Evolutionary conservation across 2,888 invertebrate genomes (phyloP).

Genomic region (Pollenia angustigena): DNA sequence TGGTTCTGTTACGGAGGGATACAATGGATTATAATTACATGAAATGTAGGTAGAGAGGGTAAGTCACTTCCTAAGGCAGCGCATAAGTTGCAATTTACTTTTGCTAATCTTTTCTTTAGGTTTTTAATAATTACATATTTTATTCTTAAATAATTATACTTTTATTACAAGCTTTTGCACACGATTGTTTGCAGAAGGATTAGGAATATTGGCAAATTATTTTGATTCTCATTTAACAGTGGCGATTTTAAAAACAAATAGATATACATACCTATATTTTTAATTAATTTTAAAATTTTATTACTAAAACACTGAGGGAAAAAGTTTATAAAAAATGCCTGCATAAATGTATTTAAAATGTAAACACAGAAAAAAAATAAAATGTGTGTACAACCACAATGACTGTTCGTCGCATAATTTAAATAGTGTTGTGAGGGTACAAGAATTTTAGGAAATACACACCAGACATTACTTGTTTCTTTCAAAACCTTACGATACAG

Average conservation of each 20-base stretch:
- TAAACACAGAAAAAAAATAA: no score
- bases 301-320: no score
- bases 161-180: constrained; percentile 21
- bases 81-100: constrained; percentile 28
- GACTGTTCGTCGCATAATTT: no score
- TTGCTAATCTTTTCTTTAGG: constrained; percentile 52
- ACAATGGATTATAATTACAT: neutral
- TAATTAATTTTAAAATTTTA: neutral
- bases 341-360: no score
- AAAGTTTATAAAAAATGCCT: no score
- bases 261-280: neutral
- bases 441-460: no score
- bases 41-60: neutral
- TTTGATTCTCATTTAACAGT: constrained; percentile 40
- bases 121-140: constrained; percentile 26
- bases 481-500: no score
- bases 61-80: constrained; percentile 18
- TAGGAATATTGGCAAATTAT: constrained; percentile 43
- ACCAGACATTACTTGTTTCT: no score
- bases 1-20: constrained; percentile 15
- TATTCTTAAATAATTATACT: constrained; percentile 46
- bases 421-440: no score
- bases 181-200: neutral
- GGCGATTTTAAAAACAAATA: constrained; percentile 12
- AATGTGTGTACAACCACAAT: no score